phyloP scores from a whole-genome alignment of 2,113 vertebrate genomes.

The Laticauda colubrina region DNA sequence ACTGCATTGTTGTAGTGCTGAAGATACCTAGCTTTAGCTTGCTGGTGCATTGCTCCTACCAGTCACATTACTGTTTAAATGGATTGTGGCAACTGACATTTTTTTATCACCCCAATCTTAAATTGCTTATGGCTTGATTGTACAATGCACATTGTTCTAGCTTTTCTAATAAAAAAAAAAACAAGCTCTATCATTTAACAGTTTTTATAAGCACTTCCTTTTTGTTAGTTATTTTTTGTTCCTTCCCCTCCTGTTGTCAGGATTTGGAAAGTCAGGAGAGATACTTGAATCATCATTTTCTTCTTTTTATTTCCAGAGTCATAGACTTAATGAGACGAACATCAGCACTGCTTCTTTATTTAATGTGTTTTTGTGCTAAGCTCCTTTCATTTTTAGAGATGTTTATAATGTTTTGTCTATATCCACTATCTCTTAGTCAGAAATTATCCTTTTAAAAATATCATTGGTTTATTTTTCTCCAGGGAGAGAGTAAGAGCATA shows the following conservation, averaged over 20 bases:
- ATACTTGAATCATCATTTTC: neutral
- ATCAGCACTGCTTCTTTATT: neutral
- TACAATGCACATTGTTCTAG: neutral
- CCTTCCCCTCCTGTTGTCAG: neutral
- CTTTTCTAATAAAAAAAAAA: neutral
- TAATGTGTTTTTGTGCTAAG: neutral
- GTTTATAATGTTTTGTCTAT: neutral
- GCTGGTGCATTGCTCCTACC: neutral
- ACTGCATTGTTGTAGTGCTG: fast-evolving
- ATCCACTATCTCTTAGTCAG: neutral
- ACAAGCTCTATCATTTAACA: neutral
- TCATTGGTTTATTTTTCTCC: neutral
- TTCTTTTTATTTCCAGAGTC: neutral
- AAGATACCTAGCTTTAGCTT: neutral
- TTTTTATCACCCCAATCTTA: neutral
- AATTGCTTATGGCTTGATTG: neutral
- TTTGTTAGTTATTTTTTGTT: neutral
- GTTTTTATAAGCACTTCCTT: neutral
- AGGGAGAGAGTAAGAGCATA: conserved; percentile 12
- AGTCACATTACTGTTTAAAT: neutral
- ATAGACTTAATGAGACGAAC: neutral
- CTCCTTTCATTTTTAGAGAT: neutral
- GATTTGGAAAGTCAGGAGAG: neutral
- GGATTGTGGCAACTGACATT: neutral
- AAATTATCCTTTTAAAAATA: neutral